Base-by-base conservation (phyloP, 2,888 invertebrate species). In the Apamea epomidion region DNA sequence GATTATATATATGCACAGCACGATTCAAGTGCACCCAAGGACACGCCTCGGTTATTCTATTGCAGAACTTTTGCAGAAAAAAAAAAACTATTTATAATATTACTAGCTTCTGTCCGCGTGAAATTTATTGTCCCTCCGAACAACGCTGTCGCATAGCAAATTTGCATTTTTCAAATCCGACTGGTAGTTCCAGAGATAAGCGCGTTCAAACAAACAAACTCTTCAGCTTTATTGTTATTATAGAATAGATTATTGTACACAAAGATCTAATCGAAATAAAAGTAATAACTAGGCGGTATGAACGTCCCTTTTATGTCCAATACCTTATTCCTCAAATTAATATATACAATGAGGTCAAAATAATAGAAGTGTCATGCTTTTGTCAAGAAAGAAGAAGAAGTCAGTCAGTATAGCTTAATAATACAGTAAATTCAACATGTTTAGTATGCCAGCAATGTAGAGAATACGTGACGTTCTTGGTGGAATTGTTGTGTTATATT, bases 401-500 rank as follows among this genome's bases (percentile, higher is more conserved):
- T 32, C 32, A 32, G 32, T 32, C 32, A 32, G 32, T 29, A 8
- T 18, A 58, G 58, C 45, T 58, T 51, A 58, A 42, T 42, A 68
- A 71, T 64, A 45, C 25, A 51, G 3, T 25, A 37, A 25, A 42
- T 29, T 58, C 16, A 60, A 37, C 4, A 51, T 58, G 74, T 76
- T 84, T 69, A 29, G 29, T 81, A 84, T 85, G 85, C 82, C 32
- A 65, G 74, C 37, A 73, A 65, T 62, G 78, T 68, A 14, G 29
- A 7, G 45, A 29, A 58, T 69, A 77, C 71, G 78, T 86, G 80
- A 80, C 16, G n/a, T 18, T n/a, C 64, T 73, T 60, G 32, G 2
- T 14, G 25, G 18, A 51, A 58, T 72, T 69, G 68, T 58, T n/a
- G 18, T 60, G 37, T 71, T 58, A 29, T 14, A 29, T 67, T 67